A percentile compares a stretch with the other conserved stretches of the same genome.
These are phyloP conservation scores for Tragelaphus oryx DNA, from an alignment of 2,797 vertebrate genomes.

Conservation along the genomic window DNA sequence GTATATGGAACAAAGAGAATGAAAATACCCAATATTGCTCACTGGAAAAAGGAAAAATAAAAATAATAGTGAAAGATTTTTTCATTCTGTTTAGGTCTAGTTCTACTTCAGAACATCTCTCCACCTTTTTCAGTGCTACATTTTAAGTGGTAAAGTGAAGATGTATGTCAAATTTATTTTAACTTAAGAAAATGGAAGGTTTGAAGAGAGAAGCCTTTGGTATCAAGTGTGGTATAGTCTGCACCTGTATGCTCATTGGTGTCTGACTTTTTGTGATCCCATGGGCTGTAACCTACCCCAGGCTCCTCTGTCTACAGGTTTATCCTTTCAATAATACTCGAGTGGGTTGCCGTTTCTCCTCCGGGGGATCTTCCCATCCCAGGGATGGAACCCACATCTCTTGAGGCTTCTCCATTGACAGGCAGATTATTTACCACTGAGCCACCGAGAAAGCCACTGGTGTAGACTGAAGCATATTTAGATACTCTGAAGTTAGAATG, in stretches of 20 bases:
- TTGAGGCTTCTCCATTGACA: background rate
- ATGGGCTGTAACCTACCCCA: background rate
- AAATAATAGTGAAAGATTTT: background rate
- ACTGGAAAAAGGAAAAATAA: background rate
- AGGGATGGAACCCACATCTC: background rate
- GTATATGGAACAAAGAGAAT: background rate
- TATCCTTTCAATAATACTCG: background rate
- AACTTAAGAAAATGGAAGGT: background rate
- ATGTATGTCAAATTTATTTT: background rate
- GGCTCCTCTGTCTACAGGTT: background rate
- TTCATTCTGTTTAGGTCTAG: background rate
- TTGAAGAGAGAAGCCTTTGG: background rate
- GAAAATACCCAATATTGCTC: background rate
- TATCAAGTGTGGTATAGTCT: background rate
- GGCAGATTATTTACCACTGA: background rate
- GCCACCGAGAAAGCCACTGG: background rate
- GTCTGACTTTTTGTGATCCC: background rate
- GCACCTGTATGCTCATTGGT: background rate
- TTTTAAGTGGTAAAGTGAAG: background rate
- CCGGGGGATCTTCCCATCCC: background rate
- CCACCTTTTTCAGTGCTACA: background rate
- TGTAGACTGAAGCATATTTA: background rate
- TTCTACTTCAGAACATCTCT: background rate
- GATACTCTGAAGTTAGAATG: background rate
- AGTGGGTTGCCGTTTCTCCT: background rate